Base-by-base conservation (phyloP, 2,888 invertebrate genomes). In the Phalera bucephala region DNA sequence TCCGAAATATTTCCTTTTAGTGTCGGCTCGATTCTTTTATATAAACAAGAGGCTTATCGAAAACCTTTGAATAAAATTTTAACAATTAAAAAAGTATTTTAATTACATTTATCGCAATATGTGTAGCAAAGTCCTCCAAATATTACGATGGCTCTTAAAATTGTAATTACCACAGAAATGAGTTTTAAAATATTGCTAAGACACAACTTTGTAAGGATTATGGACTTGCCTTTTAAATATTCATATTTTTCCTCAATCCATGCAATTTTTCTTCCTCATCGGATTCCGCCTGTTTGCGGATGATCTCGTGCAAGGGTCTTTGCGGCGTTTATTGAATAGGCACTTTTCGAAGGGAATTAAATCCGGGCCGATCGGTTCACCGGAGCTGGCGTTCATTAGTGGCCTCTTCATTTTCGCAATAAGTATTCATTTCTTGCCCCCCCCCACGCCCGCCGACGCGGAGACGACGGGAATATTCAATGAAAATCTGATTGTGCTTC, bases 401-500 rank as follows among this genome's bases (percentile, higher is more conserved):
- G 67, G 66, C 52, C 71, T 78, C 75, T 81, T 84, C 85, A 82
- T 85, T 83, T 82, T 81, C 80, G 82, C 83, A 86, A 87, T 87
- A 86, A 86, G 86, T 85, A 85, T 86, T 86, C 85, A 83, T 84
- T 82, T 78, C 82, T 67, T 65, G 70, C 58, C 58, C 56, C 60
- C 52, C 58, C 57, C 45, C 33, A 27, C 40, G 32, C 48, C 42
- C 46, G 49, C 48, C 45, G 44, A 28, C 45, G 55, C 48, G 2
- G 6, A 12, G 19, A 17, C 48, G 44, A 37, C 48, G 53, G 52
- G 61, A 64, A 66, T 67, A 65, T 72, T 64, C 80, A 79, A 80
- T 84, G 81, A 82, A 82, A 84, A 84, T 85, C 82, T 80, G 84
- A 85, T 84, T 84, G 80, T 77, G 81, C 75, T 82, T 79, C 69